Percentiles rank a stretch among this genome's conserved stretches.
These are phyloP conservation scores for Brachionus plicatilis DNA, from an alignment of 1,140 invertebrate species.

Conservation along the genomic window DNA sequence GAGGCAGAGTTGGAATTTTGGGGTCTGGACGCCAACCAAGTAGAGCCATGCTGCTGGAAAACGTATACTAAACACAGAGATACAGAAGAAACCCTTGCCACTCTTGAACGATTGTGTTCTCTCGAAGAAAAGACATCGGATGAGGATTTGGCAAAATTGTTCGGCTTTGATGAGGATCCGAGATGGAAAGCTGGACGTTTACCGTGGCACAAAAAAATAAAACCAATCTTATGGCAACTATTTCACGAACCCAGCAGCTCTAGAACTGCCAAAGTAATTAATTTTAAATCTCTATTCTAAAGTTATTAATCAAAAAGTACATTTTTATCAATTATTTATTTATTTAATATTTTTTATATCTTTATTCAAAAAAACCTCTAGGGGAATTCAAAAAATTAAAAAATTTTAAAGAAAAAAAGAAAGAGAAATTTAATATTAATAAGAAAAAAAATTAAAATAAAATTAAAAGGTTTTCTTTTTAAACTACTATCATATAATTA, in stretches of 20 bases:
- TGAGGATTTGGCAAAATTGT: conserved; percentile 25
- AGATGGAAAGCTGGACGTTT: conserved; percentile 44
- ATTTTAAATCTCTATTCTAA: background rate
- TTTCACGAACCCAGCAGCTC: conserved; percentile 50
- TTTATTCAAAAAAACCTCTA: too few species aligned
- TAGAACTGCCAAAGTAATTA: conserved; percentile 46
- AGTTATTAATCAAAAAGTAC: background rate
- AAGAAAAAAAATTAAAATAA: too few species aligned
- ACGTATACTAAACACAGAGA: conserved; percentile 47
- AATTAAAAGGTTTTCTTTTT: too few species aligned
- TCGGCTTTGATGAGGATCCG: conserved; percentile 41
- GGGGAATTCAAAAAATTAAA: too few species aligned
- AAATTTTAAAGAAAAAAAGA: too few species aligned
- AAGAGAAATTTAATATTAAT: too few species aligned
- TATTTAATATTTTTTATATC: too few species aligned
- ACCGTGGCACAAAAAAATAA: conserved; percentile 46
- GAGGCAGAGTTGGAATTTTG: conserved; percentile 55
- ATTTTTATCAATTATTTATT: background rate
- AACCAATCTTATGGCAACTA: conserved; percentile 49
- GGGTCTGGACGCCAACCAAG: conserved; percentile 55
- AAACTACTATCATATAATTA: too few species aligned
- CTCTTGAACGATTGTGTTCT: background rate
- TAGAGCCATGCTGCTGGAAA: conserved; percentile 55
- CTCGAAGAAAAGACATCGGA: conserved; percentile 8
- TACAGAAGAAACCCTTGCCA: conserved; percentile 51